Conservation (phyloP, 2,797 vertebrate genomes). For the Novumbra hubbsi region DNA sequence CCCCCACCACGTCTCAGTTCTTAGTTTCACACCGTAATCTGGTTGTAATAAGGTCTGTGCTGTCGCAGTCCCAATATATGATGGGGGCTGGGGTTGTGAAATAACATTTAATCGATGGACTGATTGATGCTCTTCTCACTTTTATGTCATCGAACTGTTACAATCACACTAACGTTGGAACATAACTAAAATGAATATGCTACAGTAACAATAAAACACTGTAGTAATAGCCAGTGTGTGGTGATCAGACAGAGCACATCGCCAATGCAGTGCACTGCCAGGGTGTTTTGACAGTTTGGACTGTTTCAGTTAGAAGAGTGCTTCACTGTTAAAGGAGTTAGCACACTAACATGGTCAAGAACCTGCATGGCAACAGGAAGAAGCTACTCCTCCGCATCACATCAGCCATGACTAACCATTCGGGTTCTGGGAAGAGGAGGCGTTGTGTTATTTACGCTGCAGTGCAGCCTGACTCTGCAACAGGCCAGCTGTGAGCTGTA, state of each 20-base stretch:
- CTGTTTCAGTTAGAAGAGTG: slow-evolving; percentile 36
- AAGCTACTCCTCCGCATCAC: slow-evolving; percentile 65
- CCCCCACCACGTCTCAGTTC: too few species aligned
- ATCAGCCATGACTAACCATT: slow-evolving; percentile 70
- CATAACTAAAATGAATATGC: neutral
- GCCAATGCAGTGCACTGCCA: neutral
- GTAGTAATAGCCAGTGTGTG: neutral
- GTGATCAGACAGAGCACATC: neutral
- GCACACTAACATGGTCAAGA: slow-evolving; percentile 61
- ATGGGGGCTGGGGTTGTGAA: too few species aligned
- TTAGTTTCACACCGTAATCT: too few species aligned
- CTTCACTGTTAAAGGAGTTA: slow-evolving; percentile 39
- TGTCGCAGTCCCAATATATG: too few species aligned
- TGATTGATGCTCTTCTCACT: neutral
- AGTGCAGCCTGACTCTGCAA: slow-evolving; percentile 61
- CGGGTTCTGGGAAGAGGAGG: slow-evolving; percentile 74
- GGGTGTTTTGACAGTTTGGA: slow-evolving; percentile 6
- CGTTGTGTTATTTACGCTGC: slow-evolving; percentile 63
- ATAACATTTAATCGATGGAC: too few species aligned
- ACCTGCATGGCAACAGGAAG: slow-evolving; percentile 61
- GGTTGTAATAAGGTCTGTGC: too few species aligned
- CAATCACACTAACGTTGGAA: neutral
- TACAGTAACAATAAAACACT: neutral
- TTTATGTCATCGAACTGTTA: neutral
- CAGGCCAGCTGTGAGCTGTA: slow-evolving; percentile 42